These are phyloP conservation scores for Hycleus phaleratus DNA, from an alignment of 1,140 invertebrate genomes.

Conservation along the genomic window DNA sequence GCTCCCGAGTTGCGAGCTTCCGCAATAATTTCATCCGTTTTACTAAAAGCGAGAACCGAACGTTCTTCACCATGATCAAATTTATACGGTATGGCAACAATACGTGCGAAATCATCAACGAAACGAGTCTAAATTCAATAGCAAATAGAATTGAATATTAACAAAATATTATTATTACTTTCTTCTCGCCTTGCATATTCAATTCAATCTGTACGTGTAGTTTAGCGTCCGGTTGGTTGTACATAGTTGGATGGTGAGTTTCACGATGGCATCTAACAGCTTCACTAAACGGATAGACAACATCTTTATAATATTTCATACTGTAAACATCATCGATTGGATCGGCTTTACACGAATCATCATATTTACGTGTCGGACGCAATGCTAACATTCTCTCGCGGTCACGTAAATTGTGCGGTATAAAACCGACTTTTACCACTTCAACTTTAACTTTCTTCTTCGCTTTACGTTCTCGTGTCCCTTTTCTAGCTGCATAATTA, in stretches of 20 bases:
- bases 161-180: slow-evolving; percentile 26
- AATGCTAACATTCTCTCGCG: slow-evolving; percentile 34
- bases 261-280: slow-evolving; percentile 67
- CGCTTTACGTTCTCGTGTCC: slow-evolving; percentile 61
- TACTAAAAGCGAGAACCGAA: slow-evolving; percentile 63
- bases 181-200: slow-evolving; percentile 58
- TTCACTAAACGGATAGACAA: slow-evolving; percentile 58
- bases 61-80: slow-evolving; percentile 58
- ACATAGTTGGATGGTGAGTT: slow-evolving; percentile 68
- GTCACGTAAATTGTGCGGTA: slow-evolving; percentile 52
- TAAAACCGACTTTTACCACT: slow-evolving; percentile 58
- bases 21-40: slow-evolving; percentile 48
- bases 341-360: slow-evolving; percentile 49
- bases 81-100: slow-evolving; percentile 53
- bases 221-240: slow-evolving; percentile 57
- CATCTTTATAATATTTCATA: slow-evolving; percentile 51
- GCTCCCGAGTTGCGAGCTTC: slow-evolving; percentile 61
- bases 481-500: slow-evolving; percentile 62
- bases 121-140: slow-evolving; percentile 49
- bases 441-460: slow-evolving; percentile 65
- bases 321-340: slow-evolving; percentile 62
- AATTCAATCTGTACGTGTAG: slow-evolving; percentile 61
- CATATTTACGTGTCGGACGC: slow-evolving; percentile 37
- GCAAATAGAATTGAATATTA: neutral
- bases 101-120: slow-evolving; percentile 53